Base-by-base conservation (phyloP, 2,888 invertebrate species). In the Arctia plantaginis region DNA sequence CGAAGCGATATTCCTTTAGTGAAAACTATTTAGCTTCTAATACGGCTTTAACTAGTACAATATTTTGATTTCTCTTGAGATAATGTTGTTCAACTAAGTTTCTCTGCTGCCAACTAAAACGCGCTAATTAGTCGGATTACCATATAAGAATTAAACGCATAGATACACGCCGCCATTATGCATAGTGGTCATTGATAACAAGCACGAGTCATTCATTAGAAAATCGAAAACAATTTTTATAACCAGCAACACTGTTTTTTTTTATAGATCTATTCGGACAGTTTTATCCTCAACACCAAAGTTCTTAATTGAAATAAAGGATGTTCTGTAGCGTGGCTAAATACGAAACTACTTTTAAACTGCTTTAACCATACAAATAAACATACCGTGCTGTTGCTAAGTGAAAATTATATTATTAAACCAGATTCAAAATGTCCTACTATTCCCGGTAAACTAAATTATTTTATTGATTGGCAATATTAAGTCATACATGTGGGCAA, bases 61-160 rank as follows among this genome's bases (percentile, higher is more conserved):
- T 67, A 33, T 67, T 47, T 67, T 23, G 23, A 13, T 47, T 35
- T 55, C 69, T 68, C 47, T 33, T 13, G 27, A 33, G 35, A 51
- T 13, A 23, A 0, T 20, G 20, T 27, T n/a, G 27, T 20, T 44
- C 33, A 30, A 30, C 18, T 1, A 51, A 71, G 51, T 71, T 71
- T 71, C 55, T 72, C 71, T 55, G 51, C 66, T 13, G 39, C 35
- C 27, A 55, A 66, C 27, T 66, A 39, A 70, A 72, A 51, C 51
- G 10, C 55, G 71, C 20, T 66, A 66, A 72, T 72, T 72, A 66
- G 66, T 55, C 55, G 64, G 35, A 64, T 73, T 55, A 64, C 23
- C 47, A 51, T 64, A 64, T 39, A n/a, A 33, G 47, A 69, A 72
- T 66, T 55, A 20, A n/a, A 66, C 66, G 66, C 66, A 66, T 65